Evolutionary conservation across 2,797 vertebrate species (phyloP).

Genomic region (Paramormyrops hopkinsi): DNA sequence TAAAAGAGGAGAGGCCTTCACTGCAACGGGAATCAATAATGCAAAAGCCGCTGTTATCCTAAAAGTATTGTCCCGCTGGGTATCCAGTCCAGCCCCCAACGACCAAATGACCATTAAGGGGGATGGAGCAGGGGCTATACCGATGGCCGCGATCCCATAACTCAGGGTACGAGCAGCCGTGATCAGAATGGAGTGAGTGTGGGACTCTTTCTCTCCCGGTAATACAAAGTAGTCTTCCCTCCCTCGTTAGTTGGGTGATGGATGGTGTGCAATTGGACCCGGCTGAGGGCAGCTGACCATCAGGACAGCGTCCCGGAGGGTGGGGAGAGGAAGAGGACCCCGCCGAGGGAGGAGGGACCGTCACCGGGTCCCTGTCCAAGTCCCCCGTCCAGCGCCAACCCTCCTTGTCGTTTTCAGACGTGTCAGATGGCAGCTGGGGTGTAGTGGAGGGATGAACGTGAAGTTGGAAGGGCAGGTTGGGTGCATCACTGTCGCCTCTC

Average conservation of each 20-base stretch:
- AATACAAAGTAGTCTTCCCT: slow-evolving; percentile 52
- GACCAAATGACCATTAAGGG: slow-evolving; percentile 42
- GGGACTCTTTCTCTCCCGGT: slow-evolving; percentile 28
- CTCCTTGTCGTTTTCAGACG: background rate
- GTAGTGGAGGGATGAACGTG: background rate
- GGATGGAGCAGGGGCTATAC: slow-evolving; percentile 15
- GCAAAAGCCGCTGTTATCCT: slow-evolving; percentile 67
- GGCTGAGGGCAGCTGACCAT: slow-evolving; percentile 31
- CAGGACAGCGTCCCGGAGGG: slow-evolving; percentile 25
- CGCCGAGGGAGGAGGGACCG: slow-evolving; percentile 23
- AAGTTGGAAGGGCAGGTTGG: background rate
- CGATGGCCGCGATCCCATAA: background rate
- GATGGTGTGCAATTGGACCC: slow-evolving; percentile 32
- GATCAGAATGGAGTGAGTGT: slow-evolving; percentile 12
- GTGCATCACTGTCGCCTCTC: background rate
- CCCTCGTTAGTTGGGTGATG: slow-evolving; percentile 46
- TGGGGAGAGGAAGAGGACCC: slow-evolving; percentile 26
- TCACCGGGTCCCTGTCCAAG: slow-evolving; percentile 25
- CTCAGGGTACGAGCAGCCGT: background rate
- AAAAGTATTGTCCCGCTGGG: slow-evolving; percentile 61
- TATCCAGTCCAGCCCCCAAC: slow-evolving; percentile 23
- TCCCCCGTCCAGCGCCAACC: slow-evolving; percentile 4
- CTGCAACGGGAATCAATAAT: slow-evolving; percentile 60
- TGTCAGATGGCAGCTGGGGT: background rate
- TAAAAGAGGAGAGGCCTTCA: slow-evolving; percentile 49